Evolutionary conservation across 2,888 invertebrate genomes (phyloP).

Genomic region (Zygaena filipendulae): DNA sequence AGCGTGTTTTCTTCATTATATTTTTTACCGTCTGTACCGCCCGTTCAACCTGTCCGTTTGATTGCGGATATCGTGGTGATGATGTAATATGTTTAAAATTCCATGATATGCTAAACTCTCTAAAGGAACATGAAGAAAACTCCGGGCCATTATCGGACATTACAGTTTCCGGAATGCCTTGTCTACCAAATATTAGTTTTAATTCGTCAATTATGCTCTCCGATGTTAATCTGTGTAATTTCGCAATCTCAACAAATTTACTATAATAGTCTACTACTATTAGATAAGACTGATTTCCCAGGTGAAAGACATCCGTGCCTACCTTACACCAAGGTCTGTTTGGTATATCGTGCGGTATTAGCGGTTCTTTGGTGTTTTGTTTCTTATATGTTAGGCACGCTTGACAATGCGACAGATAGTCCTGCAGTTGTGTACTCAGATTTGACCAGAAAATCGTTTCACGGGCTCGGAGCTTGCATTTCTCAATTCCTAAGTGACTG

Average conservation of each 20-base stretch:
- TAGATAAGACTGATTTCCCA: conserved; percentile 6
- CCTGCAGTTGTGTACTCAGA: too few relatives aligned
- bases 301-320: conserved; percentile 9
- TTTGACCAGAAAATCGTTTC: too few relatives aligned
- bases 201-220: conserved; percentile 9
- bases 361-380: conserved; percentile 4
- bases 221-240: conserved; percentile 1
- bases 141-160: conserved; percentile 15
- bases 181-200: conserved; percentile 14
- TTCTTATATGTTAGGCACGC: conserved; percentile 13
- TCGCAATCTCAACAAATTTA: conserved; percentile 13
- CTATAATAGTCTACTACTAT: conserved; percentile 12
- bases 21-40: conserved; percentile 15
- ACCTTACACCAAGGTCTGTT: conserved; percentile 13
- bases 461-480: too few relatives aligned
- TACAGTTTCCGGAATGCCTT: conserved; percentile 14
- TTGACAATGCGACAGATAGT: conserved; percentile 13
- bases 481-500: too few relatives aligned
- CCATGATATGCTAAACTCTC: conserved; percentile 12
- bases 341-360: conserved; percentile 13
- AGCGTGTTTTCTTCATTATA: conserved; percentile 13
- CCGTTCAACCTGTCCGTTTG: conserved; percentile 13
- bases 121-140: conserved; percentile 11
- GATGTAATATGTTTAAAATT: conserved; percentile 13
- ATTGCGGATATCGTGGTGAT: conserved; percentile 15